A percentile compares a stretch with the other conserved stretches of the same genome.
Evolutionary conservation across 2,888 invertebrate species (phyloP).

Genomic region (Drosophila neotestacea): DNA sequence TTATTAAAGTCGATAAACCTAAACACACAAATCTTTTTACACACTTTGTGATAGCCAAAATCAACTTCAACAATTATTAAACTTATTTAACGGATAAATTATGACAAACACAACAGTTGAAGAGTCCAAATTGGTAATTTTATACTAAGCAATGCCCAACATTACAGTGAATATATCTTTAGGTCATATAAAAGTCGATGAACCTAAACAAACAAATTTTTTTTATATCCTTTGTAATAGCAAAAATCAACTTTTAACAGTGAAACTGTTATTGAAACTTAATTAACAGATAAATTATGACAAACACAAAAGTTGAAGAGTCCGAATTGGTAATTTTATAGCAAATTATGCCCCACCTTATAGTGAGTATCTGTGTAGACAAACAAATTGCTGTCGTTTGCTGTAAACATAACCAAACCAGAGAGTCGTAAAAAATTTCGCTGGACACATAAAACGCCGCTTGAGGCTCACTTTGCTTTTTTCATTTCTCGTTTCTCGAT

Average conservation of each 20-base stretch:
- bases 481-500: slow-evolving; percentile 3
- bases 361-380: slow-evolving; percentile 6
- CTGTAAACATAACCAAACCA: slow-evolving; percentile 44
- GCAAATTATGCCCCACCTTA: slow-evolving; percentile 33
- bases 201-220: too few relatives aligned
- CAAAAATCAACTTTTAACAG: neutral
- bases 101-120: neutral
- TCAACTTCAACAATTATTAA: neutral
- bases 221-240: neutral
- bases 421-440: slow-evolving; percentile 43
- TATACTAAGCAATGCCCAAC: too few relatives aligned
- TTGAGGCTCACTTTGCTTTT: slow-evolving; percentile 52
- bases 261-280: slow-evolving; percentile 7
- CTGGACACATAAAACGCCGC: slow-evolving; percentile 70
- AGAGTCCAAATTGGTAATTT: too few relatives aligned
- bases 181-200: too few relatives aligned
- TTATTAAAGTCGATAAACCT: neutral
- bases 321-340: slow-evolving; percentile 12
- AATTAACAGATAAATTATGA: slow-evolving; percentile 10
- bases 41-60: neutral
- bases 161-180: too few relatives aligned
- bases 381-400: slow-evolving; percentile 61
- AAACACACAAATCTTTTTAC: neutral
- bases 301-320: slow-evolving; percentile 15
- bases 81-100: slow-evolving; percentile 1